Conservation (phyloP, 2,113 vertebrate genomes). For the Ochotona curzoniae region DNA sequence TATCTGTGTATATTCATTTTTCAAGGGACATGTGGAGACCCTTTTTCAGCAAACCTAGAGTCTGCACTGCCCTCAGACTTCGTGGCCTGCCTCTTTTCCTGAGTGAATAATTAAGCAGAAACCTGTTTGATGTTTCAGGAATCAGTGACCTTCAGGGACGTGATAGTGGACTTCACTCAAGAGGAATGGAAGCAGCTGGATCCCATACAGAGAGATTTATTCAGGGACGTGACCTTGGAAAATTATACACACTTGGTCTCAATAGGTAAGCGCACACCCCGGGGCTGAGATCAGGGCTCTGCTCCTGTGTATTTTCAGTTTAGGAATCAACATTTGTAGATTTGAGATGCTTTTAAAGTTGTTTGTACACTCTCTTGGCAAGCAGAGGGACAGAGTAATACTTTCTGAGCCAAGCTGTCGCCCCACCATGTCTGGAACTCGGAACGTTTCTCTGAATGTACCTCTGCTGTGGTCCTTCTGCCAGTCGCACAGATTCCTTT, state of each 20-base stretch:
- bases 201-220: conserved; percentile 76
- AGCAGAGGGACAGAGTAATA: not conserved
- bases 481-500: not conserved
- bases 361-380: conserved; percentile 15
- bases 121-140: conserved; percentile 71
- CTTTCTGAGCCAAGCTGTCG: not conserved
- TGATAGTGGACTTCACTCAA: conserved; percentile 78
- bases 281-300: not conserved
- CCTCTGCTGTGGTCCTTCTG: not conserved
- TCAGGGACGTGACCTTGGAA: conserved; percentile 80
- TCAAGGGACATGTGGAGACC: not conserved
- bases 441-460: not conserved
- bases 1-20: not conserved
- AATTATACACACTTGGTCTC: conserved; percentile 81
- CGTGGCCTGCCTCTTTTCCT: not conserved
- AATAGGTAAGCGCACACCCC: conserved; percentile 69
- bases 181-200: conserved; percentile 81
- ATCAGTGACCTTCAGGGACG: conserved; percentile 82
- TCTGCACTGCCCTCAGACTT: not conserved
- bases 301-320: not conserved
- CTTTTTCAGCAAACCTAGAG: not conserved
- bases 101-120: not conserved
- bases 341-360: not conserved
- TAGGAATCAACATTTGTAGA: not conserved
- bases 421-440: not conserved